Conservation (phyloP, 2,888 invertebrate genomes). For the Andricus curvator region DNA sequence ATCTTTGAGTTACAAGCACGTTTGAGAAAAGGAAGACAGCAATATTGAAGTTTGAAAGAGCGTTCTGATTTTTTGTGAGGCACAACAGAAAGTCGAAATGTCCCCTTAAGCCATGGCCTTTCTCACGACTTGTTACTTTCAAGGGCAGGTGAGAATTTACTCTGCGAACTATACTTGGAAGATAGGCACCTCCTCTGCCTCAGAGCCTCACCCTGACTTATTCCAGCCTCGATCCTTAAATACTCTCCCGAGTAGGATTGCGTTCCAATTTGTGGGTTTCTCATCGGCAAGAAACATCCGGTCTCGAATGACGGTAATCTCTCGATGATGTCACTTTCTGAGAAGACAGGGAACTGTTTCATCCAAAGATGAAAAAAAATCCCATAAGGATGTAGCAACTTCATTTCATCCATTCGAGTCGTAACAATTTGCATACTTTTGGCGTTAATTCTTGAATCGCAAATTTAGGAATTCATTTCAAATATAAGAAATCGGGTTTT, state of each 20-base stretch:
- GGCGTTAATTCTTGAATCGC: not conserved
- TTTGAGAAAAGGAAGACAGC: constrained; percentile 36
- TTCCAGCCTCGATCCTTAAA: constrained; percentile 30
- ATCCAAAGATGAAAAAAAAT: not conserved
- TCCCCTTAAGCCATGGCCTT: constrained; percentile 41
- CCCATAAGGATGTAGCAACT: not conserved
- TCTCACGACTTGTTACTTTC: constrained; percentile 41
- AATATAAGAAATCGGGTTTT: not conserved
- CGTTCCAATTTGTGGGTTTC: constrained; percentile 36
- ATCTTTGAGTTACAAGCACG: constrained; percentile 36
- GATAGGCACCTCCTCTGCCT: constrained; percentile 21
- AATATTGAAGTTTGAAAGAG: constrained; percentile 35
- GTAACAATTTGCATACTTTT: not conserved
- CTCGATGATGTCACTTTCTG: constrained; percentile 33
- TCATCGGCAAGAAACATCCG: constrained; percentile 32
- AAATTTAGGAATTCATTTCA: not conserved
- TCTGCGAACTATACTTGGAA: constrained; percentile 25
- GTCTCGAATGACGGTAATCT: constrained; percentile 24
- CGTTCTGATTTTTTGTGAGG: constrained; percentile 25
- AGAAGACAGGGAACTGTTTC: not conserved
- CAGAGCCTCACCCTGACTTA: constrained; percentile 6
- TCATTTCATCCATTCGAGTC: not conserved
- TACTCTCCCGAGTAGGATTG: constrained; percentile 24
- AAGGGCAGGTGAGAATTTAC: constrained; percentile 41
- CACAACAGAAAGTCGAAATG: constrained; percentile 40